Evolutionary conservation across 2,888 invertebrate species (phyloP).

Genomic region (Enoplolaimus lenunculus): DNA sequence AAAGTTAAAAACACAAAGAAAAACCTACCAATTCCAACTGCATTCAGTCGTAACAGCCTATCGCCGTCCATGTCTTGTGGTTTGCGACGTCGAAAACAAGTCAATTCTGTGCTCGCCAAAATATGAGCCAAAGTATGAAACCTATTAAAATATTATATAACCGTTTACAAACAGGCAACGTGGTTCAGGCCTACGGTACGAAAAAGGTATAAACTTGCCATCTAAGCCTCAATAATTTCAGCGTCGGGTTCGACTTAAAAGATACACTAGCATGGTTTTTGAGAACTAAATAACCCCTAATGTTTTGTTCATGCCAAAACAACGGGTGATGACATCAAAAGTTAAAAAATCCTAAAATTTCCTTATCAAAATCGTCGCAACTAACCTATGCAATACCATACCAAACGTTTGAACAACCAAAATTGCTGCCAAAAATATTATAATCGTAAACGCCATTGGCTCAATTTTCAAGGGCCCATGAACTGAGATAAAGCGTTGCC

Average conservation of each 20-base stretch:
- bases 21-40: constrained; percentile 22
- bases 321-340: too few relatives aligned
- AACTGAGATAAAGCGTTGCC: constrained; percentile 28
- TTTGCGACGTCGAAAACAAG: constrained; percentile 36
- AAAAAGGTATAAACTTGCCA: too few relatives aligned
- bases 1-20: not conserved
- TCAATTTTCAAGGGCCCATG: constrained; percentile 78
- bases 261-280: too few relatives aligned
- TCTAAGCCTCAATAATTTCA: too few relatives aligned
- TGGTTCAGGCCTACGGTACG: too few relatives aligned
- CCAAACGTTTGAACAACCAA: constrained; percentile 47
- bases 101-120: constrained; percentile 77
- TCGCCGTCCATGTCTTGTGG: constrained; percentile 17
- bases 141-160: constrained; percentile 7
- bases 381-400: constrained; percentile 92
- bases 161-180: too few relatives aligned
- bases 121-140: constrained; percentile 80
- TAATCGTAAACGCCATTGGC: constrained; percentile 60
- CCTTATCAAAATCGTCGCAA: too few relatives aligned
- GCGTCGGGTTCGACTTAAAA: too few relatives aligned
- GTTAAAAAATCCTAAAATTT: too few relatives aligned
- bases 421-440: constrained; percentile 35
- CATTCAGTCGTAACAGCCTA: constrained; percentile 20
- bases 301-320: too few relatives aligned
- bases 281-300: too few relatives aligned